Percentiles rank a stretch among this genome's conserved stretches.
Conservation (phyloP, 2,888 invertebrate species). For the Temnothorax ravouxi region DNA sequence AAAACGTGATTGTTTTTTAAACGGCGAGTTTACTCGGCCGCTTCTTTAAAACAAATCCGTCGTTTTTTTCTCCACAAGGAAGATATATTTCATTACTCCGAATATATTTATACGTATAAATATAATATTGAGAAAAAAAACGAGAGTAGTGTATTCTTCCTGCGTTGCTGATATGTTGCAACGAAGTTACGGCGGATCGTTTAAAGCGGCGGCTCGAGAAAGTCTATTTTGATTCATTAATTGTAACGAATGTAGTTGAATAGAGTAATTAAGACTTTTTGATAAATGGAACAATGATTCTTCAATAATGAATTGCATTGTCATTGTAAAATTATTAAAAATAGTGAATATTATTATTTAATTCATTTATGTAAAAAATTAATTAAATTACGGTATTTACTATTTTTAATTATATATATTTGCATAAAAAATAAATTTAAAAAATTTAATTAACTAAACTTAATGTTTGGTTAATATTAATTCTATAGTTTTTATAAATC, state of each 20-base stretch:
- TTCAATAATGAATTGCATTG: neutral
- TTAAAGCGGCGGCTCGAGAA: slow-evolving; percentile 29
- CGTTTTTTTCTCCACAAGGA: neutral
- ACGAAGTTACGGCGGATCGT: neutral
- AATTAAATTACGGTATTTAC: neutral
- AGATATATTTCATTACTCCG: neutral
- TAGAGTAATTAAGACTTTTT: neutral
- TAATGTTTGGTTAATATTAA: neutral
- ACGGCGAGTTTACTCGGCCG: slow-evolving; percentile 63
- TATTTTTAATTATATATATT: neutral
- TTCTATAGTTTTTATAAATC: neutral
- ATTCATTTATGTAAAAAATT: neutral
- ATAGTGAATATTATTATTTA: neutral
- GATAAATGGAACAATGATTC: neutral
- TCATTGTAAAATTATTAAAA: neutral
- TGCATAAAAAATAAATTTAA: too few species aligned
- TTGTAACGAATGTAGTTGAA: neutral
- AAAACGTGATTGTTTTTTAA: slow-evolving; percentile 75
- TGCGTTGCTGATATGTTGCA: neutral
- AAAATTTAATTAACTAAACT: too few species aligned
- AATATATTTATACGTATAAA: neutral
- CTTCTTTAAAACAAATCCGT: slow-evolving; percentile 26
- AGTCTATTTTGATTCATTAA: neutral
- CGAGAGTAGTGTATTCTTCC: neutral
- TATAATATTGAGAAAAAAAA: neutral